phyloP scores from a whole-genome alignment of 2,797 vertebrate species.

The Eidolon dupreanum region DNA sequence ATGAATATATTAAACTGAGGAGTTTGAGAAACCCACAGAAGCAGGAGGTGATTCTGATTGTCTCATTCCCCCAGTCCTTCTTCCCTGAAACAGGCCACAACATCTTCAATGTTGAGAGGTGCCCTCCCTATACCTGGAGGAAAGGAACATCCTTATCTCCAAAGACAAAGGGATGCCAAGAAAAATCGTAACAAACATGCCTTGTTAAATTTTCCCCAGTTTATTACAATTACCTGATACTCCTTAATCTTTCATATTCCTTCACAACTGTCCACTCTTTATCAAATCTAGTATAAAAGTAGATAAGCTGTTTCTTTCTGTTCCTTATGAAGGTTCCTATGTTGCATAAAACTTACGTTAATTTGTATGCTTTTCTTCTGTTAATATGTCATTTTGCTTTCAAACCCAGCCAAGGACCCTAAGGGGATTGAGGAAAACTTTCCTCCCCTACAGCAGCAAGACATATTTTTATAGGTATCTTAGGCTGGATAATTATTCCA shows the following conservation, averaged over 20 bases:
- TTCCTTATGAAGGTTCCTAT: background rate
- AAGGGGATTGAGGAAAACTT: background rate
- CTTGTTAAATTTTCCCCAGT: background rate
- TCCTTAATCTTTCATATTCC: background rate
- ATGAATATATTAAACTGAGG: background rate
- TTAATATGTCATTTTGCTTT: background rate
- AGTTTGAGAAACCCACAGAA: background rate
- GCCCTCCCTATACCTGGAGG: background rate
- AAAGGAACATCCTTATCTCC: background rate
- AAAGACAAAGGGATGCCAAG: background rate
- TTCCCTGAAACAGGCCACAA: background rate
- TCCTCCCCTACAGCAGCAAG: background rate
- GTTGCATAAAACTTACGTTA: background rate
- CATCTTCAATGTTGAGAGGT: background rate
- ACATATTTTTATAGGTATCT: background rate
- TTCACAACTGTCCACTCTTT: background rate
- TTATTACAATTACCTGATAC: background rate
- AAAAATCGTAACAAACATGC: background rate
- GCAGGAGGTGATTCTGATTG: background rate
- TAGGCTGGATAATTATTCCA: background rate
- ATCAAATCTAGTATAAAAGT: background rate
- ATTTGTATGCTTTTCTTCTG: background rate
- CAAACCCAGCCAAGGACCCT: background rate
- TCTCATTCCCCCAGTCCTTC: background rate
- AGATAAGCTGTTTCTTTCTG: background rate